phyloP scores from a whole-genome alignment of 2,797 vertebrate genomes.

The Labroides dimidiatus region DNA sequence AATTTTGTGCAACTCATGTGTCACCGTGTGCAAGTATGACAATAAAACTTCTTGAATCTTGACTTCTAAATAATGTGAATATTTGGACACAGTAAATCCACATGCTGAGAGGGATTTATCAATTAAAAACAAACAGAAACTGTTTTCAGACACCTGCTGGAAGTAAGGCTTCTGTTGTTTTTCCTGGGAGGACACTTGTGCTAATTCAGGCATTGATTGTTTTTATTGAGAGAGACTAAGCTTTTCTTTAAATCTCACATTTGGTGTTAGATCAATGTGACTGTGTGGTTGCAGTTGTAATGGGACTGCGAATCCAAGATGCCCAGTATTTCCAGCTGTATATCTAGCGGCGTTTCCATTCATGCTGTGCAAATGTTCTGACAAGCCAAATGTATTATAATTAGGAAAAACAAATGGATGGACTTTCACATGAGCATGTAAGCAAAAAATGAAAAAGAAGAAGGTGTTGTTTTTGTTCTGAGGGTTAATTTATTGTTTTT shows the following conservation, averaged over 20 bases:
- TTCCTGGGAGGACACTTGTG: background rate
- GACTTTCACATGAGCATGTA: slow-evolving; percentile 59
- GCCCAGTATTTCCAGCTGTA: slow-evolving; percentile 33
- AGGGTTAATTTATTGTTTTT: slow-evolving; percentile 21
- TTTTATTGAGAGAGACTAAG: background rate
- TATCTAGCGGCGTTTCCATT: slow-evolving; percentile 47
- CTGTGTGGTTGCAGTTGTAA: background rate
- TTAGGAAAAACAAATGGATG: slow-evolving; percentile 73
- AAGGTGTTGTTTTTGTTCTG: slow-evolving; percentile 24
- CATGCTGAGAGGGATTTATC: background rate
- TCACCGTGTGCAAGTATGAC: no score
- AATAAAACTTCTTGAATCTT: no score
- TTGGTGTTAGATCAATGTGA: slow-evolving; percentile 4
- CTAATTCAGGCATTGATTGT: no score
- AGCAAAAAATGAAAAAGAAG: background rate
- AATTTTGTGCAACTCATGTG: no score
- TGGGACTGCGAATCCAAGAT: slow-evolving; percentile 23
- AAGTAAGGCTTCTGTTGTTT: background rate
- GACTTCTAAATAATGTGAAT: no score
- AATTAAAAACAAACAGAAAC: no score
- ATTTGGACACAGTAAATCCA: no score
- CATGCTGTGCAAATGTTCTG: slow-evolving; percentile 64
- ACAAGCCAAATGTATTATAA: slow-evolving; percentile 67
- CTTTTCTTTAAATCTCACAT: background rate
- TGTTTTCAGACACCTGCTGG: background rate